Evolutionary conservation across 2,888 invertebrate genomes (phyloP).

Genomic region (Teleiodes luculella): DNA sequence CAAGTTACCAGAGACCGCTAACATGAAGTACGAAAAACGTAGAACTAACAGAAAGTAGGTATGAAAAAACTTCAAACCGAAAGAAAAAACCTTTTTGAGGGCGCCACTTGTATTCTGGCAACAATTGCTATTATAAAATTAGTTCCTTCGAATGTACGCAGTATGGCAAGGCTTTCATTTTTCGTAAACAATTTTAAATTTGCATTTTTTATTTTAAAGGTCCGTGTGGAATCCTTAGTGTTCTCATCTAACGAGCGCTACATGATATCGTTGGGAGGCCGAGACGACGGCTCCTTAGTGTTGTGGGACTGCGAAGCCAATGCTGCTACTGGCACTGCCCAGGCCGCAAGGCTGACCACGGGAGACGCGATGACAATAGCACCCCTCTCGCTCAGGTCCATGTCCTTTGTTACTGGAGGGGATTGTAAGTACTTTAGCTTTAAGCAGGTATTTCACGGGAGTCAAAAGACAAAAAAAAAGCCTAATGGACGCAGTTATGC

Average conservation of each 20-base stretch:
- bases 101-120: too few species aligned
- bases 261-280: slow-evolving; percentile 91
- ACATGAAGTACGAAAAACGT: too few species aligned
- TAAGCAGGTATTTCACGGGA: too few species aligned
- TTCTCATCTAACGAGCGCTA: slow-evolving; percentile 90
- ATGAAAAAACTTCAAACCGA: too few species aligned
- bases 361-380: slow-evolving; percentile 82
- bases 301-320: slow-evolving; percentile 87
- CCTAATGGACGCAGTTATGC: too few species aligned
- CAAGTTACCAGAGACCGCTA: neutral
- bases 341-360: slow-evolving; percentile 82
- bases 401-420: slow-evolving; percentile 86
- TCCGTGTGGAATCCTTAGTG: slow-evolving; percentile 89
- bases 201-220: slow-evolving; percentile 55
- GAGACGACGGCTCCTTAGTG: slow-evolving; percentile 92
- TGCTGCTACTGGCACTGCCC: slow-evolving; percentile 80
- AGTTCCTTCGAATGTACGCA: too few species aligned
- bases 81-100: too few species aligned
- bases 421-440: slow-evolving; percentile 80
- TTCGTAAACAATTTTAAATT: too few species aligned
- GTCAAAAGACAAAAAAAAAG: too few species aligned
- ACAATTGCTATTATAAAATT: too few species aligned
- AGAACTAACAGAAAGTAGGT: too few species aligned
- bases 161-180: too few species aligned
- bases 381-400: slow-evolving; percentile 75